Base-by-base conservation (phyloP, 2,888 invertebrate species). In the Acleris literana region DNA sequence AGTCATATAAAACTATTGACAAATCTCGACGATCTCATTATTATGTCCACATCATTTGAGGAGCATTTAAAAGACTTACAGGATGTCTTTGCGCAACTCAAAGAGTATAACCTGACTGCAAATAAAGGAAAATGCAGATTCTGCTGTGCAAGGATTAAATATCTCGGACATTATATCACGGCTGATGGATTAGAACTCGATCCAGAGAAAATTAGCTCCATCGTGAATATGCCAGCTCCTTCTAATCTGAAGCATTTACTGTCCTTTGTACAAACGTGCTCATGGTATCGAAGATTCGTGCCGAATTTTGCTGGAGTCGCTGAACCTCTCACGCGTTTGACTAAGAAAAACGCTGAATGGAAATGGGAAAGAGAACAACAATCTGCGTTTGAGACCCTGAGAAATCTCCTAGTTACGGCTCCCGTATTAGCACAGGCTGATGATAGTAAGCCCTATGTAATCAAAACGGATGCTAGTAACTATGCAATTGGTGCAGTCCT, bases 401-500 rank as follows among this genome's bases (percentile, higher is more conserved):
- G 17, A 22, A 13, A 29, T n/a, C 29, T 53, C n/a, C 9, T 53
- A n/a, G 53, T 17, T 5, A 17, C 53, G 1, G 29, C 53, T 29
- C 53, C 29, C 7, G 29, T 53, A 25, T 29, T 29, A n/a, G n/a
- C n/a, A 7, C 53, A 53, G n/a, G 29, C 53, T 29, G 53, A 53
- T 7, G 29, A 53, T 7, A 43, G 3, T 13, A 43, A 43, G 4
- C 43, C 43, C 11, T 43, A 43, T 16, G 4, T 16, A 3, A 43
- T 43, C 4, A 43, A 43, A 13, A 43, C 29, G 0, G 29, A 52
- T 6, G 52, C 29, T 2, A 52, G 52, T 7, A 52, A 7, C n/a
- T 52, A 52, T n/a, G 52, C 52, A 2, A 52, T 52, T n/a, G 52
- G 29, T n/a, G 52, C 52, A 52, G 52, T 52, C 18, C 5, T 52